phyloP scores from a whole-genome alignment of 1,140 invertebrate species.

The Babylonia areolata region DNA sequence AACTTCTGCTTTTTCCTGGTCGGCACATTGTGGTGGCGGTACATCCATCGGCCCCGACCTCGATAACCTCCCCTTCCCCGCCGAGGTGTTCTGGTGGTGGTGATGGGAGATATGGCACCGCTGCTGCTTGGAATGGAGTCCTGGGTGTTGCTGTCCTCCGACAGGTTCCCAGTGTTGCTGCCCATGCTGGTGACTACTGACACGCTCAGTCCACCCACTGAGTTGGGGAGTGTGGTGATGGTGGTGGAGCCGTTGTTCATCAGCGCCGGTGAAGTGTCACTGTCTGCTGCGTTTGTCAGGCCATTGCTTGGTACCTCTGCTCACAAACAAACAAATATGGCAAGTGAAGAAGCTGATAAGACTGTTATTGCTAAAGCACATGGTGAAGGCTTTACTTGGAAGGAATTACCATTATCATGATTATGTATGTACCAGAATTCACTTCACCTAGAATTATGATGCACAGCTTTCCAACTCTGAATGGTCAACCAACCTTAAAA shows the following conservation, averaged over 20 bases:
- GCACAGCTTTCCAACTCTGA: too few relatives aligned
- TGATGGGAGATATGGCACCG: constrained; percentile 40
- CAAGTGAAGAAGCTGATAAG: too few relatives aligned
- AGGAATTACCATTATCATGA: too few relatives aligned
- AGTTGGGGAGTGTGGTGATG: constrained; percentile 30
- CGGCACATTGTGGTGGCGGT: constrained; percentile 54
- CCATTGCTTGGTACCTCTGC: background rate
- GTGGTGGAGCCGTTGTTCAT: background rate
- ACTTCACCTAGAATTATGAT: too few relatives aligned
- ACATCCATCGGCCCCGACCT: constrained; percentile 51
- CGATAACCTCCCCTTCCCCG: constrained; percentile 42
- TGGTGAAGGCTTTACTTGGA: too few relatives aligned
- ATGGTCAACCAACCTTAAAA: too few relatives aligned
- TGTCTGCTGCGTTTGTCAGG: background rate
- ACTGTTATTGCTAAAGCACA: too few relatives aligned
- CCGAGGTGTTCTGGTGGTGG: constrained; percentile 18
- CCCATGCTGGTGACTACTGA: background rate
- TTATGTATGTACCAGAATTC: too few relatives aligned
- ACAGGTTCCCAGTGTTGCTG: constrained; percentile 61
- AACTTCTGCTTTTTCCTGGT: constrained; percentile 77
- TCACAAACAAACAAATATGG: background rate
- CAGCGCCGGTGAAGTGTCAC: constrained; percentile 3
- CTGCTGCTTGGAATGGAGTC: constrained; percentile 60
- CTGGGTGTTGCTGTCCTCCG: constrained; percentile 71
- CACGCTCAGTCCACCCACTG: background rate